Evolutionary conservation across 2,113 vertebrate species (phyloP).

Genomic region (Gobius niger): DNA sequence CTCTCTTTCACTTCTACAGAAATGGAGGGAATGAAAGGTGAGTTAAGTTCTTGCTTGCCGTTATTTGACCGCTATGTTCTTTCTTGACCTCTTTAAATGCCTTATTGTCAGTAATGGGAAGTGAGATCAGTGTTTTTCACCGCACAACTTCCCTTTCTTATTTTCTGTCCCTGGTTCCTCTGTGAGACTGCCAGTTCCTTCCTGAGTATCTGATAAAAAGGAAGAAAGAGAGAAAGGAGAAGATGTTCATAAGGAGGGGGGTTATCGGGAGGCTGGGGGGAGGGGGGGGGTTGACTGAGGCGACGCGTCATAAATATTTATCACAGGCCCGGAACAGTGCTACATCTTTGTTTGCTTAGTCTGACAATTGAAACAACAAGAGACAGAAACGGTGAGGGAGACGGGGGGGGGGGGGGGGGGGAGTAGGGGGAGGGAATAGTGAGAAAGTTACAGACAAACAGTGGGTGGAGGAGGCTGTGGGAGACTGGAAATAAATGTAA

Average conservation of each 20-base stretch:
- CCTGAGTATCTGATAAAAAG: constrained; percentile 35
- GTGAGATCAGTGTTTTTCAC: constrained; percentile 39
- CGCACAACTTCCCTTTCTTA: constrained; percentile 46
- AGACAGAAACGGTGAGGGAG: constrained; percentile 27
- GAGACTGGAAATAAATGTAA: constrained; percentile 8
- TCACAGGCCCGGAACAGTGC: constrained; percentile 37
- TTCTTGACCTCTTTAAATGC: constrained; percentile 23
- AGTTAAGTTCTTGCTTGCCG: constrained; percentile 35
- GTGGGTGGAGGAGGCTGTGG: constrained; percentile 20
- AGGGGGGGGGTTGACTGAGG: constrained; percentile 25
- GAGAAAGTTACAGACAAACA: constrained; percentile 31
- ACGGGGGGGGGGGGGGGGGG: constrained; percentile 15
- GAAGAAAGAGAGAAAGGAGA: constrained; percentile 52
- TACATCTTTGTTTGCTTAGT: constrained; percentile 67
- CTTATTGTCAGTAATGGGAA: constrained; percentile 37
- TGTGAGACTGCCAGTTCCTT: constrained; percentile 19
- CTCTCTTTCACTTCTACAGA: constrained; percentile 46
- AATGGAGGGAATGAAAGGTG: constrained; percentile 61
- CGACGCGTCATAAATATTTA: constrained; percentile 71
- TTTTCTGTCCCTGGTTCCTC: constrained; percentile 34
- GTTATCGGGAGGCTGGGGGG: background rate
- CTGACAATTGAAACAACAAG: constrained; percentile 51
- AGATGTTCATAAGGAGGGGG: constrained; percentile 36
- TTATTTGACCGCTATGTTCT: constrained; percentile 4
- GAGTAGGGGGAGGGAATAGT: constrained; percentile 20